Evolutionary conservation across 2,113 vertebrate species (phyloP).

Genomic region (Phoenicopterus ruber): DNA sequence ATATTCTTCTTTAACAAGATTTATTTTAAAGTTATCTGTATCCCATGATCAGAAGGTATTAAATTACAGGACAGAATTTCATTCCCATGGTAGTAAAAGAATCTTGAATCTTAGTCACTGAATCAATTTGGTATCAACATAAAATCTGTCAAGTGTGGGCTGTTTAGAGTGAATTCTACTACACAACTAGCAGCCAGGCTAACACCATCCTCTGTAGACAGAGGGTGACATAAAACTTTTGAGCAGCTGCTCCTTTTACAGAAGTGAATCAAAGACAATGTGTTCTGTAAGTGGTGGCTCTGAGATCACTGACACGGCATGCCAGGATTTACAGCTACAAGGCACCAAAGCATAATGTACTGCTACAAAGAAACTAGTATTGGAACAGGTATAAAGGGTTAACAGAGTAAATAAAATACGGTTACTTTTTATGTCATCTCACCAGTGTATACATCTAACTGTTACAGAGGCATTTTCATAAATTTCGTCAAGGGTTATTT

Average conservation of each 20-base stretch:
- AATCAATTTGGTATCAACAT: conserved; percentile 11
- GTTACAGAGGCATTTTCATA: neutral
- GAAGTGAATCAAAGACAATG: neutral
- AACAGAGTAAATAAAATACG: neutral
- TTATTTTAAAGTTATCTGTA: neutral
- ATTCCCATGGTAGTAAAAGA: neutral
- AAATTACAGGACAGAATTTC: neutral
- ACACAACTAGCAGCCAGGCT: conserved; percentile 15
- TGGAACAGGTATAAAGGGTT: neutral
- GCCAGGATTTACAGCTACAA: neutral
- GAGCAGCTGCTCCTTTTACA: conserved; percentile 4
- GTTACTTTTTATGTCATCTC: neutral
- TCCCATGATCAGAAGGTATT: neutral
- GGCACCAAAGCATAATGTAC: neutral
- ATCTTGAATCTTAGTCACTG: neutral
- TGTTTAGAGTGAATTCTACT: conserved; percentile 46
- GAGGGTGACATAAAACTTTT: neutral
- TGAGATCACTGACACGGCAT: neutral
- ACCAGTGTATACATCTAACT: neutral
- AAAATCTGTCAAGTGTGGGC: conserved; percentile 32
- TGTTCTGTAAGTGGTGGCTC: neutral
- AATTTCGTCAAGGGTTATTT: neutral
- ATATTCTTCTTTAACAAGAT: neutral
- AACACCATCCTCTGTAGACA: conserved; percentile 18
- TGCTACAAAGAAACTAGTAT: neutral